Evolutionary conservation across 2,113 vertebrate species (phyloP).

Genomic region (Plecotus auritus): DNA sequence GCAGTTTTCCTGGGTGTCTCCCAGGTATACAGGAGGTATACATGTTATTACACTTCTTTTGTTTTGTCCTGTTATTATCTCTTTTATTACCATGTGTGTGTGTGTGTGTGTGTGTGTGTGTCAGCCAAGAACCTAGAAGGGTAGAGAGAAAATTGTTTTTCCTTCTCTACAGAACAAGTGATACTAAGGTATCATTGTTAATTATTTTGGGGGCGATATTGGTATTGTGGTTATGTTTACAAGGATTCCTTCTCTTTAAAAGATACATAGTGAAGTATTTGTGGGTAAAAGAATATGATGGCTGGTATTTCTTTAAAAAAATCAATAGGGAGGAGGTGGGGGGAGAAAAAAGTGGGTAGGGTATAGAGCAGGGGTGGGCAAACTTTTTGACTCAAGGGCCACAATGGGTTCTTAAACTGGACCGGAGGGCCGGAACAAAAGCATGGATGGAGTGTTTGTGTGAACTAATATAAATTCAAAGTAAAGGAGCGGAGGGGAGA

Average conservation of each 20-base stretch:
- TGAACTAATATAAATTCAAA: too few relatives aligned
- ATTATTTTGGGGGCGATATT: neutral
- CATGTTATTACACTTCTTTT: neutral
- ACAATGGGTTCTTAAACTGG: too few relatives aligned
- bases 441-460: too few relatives aligned
- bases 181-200: slow-evolving; percentile 5
- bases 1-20: neutral
- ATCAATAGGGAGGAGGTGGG: neutral
- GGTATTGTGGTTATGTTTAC: neutral
- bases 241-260: slow-evolving; percentile 18
- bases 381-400: too few relatives aligned
- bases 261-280: neutral
- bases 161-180: neutral
- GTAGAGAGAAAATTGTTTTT: neutral
- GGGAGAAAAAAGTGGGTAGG: neutral
- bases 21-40: neutral
- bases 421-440: too few relatives aligned
- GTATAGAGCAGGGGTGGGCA: too few relatives aligned
- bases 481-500: too few relatives aligned
- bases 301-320: neutral
- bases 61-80: neutral
- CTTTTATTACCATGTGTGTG: neutral
- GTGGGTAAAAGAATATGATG: neutral
- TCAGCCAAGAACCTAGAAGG: neutral
- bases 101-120: too few relatives aligned